phyloP scores from a whole-genome alignment of 2,113 vertebrate genomes.

The Lagopus leucura region DNA sequence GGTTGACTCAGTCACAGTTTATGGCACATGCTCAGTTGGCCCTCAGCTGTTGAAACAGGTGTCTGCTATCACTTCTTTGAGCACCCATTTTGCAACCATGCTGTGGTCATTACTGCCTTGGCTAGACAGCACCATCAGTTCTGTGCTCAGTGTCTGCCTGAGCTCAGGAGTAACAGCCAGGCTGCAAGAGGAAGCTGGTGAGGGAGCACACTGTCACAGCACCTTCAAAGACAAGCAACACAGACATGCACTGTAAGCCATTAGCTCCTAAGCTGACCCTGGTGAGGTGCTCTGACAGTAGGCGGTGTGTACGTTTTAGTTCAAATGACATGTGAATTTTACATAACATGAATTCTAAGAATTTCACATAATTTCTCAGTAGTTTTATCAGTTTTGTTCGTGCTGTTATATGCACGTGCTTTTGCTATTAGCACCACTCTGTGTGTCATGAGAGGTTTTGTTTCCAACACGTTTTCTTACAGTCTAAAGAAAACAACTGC shows the following conservation, averaged over 20 bases:
- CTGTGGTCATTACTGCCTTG: not conserved
- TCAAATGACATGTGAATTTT: not conserved
- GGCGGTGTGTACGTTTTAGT: not conserved
- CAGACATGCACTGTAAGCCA: not conserved
- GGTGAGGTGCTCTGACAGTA: fast-evolving
- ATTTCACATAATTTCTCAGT: not conserved
- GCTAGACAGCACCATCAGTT: not conserved
- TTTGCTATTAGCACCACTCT: not conserved
- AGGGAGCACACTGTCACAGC: not conserved
- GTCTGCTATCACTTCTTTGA: not conserved
- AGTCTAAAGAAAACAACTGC: not conserved
- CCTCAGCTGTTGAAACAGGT: not conserved
- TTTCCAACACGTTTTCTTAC: not conserved
- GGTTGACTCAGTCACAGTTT: not conserved
- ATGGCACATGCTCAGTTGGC: not conserved
- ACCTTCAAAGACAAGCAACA: not conserved
- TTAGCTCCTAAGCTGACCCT: not conserved
- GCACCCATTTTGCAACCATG: not conserved
- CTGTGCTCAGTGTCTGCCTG: not conserved
- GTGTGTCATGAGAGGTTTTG: not conserved
- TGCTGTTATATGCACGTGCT: not conserved
- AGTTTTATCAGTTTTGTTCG: not conserved
- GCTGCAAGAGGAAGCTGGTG: not conserved
- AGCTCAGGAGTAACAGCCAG: too few species aligned
- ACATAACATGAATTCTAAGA: not conserved